phyloP scores from a whole-genome alignment of 2,113 vertebrate genomes.

The Paradoxurus hermaphroditus region DNA sequence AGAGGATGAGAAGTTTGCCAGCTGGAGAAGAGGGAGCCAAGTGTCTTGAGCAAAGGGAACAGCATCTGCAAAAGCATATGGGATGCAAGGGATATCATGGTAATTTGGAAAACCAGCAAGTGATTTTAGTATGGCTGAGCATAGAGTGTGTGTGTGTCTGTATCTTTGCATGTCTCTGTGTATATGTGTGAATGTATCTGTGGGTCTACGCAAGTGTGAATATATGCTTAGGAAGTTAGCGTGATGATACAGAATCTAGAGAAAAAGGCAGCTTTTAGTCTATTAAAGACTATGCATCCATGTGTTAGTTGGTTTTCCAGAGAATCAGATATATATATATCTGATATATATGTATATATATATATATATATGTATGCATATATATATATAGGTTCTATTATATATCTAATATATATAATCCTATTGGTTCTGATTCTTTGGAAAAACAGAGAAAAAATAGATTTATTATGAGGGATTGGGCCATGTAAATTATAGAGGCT shows the following conservation, averaged over 20 bases:
- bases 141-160: rapidly evolving
- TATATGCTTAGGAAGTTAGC: background rate
- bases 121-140: background rate
- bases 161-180: background rate
- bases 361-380: too few species aligned
- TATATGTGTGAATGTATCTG: background rate
- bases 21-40: background rate
- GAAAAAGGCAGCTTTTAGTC: background rate
- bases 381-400: too few species aligned
- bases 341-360: background rate
- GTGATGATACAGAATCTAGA: background rate
- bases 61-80: background rate
- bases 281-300: background rate
- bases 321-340: background rate
- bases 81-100: background rate
- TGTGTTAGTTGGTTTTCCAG: background rate
- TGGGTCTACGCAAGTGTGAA: background rate
- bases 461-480: background rate
- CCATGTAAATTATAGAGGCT: background rate
- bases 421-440: background rate
- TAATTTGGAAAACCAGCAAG: background rate
- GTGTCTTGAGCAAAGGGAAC: background rate
- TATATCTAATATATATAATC: background rate
- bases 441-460: background rate
- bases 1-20: background rate